A percentile compares a stretch with the other conserved stretches of the same genome.
Conservation (phyloP, 2,797 vertebrate genomes). For the Scarus forsteni region DNA sequence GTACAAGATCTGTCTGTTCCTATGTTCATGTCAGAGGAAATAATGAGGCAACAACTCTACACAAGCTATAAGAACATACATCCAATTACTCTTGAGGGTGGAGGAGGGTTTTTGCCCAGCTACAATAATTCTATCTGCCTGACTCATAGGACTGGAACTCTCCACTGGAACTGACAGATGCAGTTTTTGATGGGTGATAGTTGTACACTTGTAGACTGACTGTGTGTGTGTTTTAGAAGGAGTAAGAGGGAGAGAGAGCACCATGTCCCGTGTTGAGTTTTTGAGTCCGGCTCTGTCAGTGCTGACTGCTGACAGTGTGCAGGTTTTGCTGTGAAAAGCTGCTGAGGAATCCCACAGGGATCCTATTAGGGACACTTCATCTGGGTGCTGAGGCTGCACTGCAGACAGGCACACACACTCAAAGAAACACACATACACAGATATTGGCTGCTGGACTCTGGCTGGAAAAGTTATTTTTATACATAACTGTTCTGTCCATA, state of each 20-base stretch:
- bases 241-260: background rate
- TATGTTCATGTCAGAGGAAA: constrained; percentile 40
- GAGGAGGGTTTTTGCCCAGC: constrained; percentile 34
- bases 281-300: constrained; percentile 49
- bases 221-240: background rate
- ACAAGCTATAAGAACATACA: background rate
- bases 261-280: constrained; percentile 49
- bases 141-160: constrained; percentile 34
- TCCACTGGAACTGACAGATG: constrained; percentile 31
- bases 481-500: background rate
- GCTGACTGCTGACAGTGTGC: constrained; percentile 68
- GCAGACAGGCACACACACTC: constrained; percentile 18
- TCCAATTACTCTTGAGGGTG: constrained; percentile 51
- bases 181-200: constrained; percentile 30
- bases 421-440: constrained; percentile 18
- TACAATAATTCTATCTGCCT: constrained; percentile 40
- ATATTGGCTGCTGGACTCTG: constrained; percentile 4
- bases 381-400: constrained; percentile 65
- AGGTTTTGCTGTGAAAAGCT: constrained; percentile 57
- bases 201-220: constrained; percentile 8
- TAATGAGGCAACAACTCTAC: constrained; percentile 16
- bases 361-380: constrained; percentile 76
- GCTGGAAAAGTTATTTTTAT: constrained; percentile 5
- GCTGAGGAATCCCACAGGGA: constrained; percentile 76
- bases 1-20: constrained; percentile 25